Conservation (phyloP, 2,113 vertebrate species). For the Micromys minutus region DNA sequence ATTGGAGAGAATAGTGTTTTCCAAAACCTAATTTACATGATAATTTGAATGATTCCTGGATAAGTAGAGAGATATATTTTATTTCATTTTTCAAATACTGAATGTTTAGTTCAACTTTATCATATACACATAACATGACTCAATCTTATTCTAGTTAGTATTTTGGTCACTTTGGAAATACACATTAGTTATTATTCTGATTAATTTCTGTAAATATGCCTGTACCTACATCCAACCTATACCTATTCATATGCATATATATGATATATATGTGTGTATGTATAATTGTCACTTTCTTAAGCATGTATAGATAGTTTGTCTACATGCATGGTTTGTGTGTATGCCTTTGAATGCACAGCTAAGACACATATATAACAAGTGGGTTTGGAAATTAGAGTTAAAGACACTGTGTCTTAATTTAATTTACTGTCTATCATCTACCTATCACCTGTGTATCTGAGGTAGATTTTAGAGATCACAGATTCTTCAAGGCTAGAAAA, state of each 20-base stretch:
- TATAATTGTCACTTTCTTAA: neutral
- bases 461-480: neutral
- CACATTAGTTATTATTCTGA: no score
- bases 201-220: no score
- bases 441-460: neutral
- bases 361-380: neutral
- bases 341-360: neutral
- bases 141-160: conserved; percentile 18
- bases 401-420: neutral
- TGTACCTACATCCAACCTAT: no score
- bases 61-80: conserved; percentile 38
- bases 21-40: conserved; percentile 81
- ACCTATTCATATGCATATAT: neutral
- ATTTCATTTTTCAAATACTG: conserved; percentile 69
- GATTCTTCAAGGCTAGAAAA: neutral
- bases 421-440: no score
- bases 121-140: neutral
- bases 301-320: neutral
- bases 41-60: conserved; percentile 69
- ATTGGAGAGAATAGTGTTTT: conserved; percentile 77
- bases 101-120: conserved; percentile 42
- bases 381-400: neutral
- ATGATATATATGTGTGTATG: neutral
- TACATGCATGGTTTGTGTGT: neutral
- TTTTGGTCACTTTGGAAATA: neutral